Percentiles rank a stretch among this genome's conserved stretches.
Evolutionary conservation across 2,888 invertebrate species (phyloP).

Genomic region (Anthrax anthrax): DNA sequence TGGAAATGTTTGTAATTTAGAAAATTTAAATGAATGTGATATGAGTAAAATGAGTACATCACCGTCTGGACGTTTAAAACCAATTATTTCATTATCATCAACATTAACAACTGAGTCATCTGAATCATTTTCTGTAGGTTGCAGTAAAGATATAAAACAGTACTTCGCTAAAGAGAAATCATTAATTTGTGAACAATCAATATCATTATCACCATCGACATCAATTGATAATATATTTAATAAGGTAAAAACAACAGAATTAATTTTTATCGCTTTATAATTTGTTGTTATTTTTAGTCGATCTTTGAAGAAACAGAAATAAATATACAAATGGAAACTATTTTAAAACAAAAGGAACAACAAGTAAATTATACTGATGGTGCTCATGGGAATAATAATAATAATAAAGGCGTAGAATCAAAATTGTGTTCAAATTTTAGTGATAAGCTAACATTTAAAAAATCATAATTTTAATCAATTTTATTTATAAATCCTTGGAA

Average conservation of each 20-base stretch:
- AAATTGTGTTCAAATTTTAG: not conserved
- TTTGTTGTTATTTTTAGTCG: not conserved
- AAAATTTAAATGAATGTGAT: not conserved
- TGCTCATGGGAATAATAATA: too few species aligned
- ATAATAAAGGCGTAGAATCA: too few species aligned
- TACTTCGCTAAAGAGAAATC: not conserved
- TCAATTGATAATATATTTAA: not conserved
- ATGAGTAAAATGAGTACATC: not conserved
- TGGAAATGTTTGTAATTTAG: too few species aligned
- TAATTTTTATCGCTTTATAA: too few species aligned
- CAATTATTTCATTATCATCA: not conserved
- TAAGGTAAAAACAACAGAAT: not conserved
- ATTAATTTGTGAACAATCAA: not conserved
- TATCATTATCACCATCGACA: too few species aligned
- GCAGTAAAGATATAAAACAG: not conserved
- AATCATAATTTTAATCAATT: too few species aligned
- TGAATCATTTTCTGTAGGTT: too few species aligned
- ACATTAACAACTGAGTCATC: not conserved
- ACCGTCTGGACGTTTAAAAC: not conserved
- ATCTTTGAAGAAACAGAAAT: not conserved
- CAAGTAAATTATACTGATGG: too few species aligned
- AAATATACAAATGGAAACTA: not conserved
- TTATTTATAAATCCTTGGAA: too few species aligned
- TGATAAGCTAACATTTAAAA: not conserved
- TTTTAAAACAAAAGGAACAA: too few species aligned